Conservation (phyloP, 1,140 invertebrate species). For the Bombus polaris region DNA sequence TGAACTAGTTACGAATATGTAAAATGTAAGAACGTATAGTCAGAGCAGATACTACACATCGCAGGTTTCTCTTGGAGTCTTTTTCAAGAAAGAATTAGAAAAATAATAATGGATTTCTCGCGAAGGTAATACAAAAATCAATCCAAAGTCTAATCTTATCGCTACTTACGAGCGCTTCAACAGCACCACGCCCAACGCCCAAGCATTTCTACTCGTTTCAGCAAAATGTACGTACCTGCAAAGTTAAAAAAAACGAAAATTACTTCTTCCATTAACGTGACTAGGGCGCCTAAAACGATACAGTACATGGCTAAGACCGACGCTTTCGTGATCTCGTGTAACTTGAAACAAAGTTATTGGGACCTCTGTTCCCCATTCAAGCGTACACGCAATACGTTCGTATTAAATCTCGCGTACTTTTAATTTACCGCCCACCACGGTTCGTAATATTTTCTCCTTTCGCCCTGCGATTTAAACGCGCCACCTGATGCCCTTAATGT, state of each 20-base stretch:
- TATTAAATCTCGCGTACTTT: constrained; percentile 19
- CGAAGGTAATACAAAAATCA: neutral
- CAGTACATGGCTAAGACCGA: neutral
- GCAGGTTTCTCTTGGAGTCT: no score
- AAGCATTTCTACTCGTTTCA: neutral
- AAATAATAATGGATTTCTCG: no score
- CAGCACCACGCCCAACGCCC: neutral
- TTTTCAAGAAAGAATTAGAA: no score
- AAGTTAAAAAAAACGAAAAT: neutral
- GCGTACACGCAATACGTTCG: neutral
- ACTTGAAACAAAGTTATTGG: constrained; percentile 3
- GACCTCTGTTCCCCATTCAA: neutral
- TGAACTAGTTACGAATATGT: no score
- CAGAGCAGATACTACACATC: no score
- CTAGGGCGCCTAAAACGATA: neutral
- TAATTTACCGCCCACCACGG: neutral
- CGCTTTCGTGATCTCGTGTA: neutral
- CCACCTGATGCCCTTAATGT: constrained; percentile 26
- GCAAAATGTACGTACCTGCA: neutral
- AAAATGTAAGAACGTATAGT: no score
- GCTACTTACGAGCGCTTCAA: neutral
- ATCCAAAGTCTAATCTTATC: neutral
- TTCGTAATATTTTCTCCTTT: neutral
- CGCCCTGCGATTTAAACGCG: constrained; percentile 8
- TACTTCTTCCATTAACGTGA: neutral